These are phyloP conservation scores for Chlamydotis undulata DNA, from an alignment of 2,113 vertebrate genomes.

Conservation along the genomic window DNA sequence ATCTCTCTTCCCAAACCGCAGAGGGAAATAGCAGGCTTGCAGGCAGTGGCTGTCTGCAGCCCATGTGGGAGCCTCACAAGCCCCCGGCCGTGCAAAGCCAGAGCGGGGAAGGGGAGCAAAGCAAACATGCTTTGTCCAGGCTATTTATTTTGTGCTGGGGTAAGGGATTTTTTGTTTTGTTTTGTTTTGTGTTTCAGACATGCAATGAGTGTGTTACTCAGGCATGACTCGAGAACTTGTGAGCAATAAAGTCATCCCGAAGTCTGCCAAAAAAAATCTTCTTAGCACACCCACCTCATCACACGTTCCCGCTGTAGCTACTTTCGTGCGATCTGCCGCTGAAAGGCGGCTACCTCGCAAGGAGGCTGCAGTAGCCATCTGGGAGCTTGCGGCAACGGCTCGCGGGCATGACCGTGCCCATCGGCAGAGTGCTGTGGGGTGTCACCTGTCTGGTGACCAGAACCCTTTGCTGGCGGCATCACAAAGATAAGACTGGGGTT, in stretches of 20 bases:
- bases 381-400: not conserved
- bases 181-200: constrained; percentile 10
- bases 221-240: constrained; percentile 67
- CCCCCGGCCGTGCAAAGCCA: not conserved
- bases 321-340: not conserved
- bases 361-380: constrained; percentile 38
- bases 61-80: not conserved
- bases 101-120: not conserved
- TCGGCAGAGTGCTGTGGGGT: not conserved
- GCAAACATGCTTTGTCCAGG: not conserved
- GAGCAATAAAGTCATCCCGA: constrained; percentile 68
- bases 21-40: not conserved
- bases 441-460: not conserved
- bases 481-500: not conserved
- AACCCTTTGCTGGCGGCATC: not conserved
- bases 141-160: constrained; percentile 52
- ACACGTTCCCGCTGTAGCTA: constrained; percentile 59
- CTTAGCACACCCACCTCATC: constrained; percentile 66
- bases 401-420: not conserved
- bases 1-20: not conserved
- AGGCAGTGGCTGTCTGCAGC: not conserved
- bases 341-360: constrained; percentile 12
- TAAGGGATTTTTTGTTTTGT: not conserved
- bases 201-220: constrained; percentile 61
- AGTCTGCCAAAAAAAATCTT: constrained; percentile 64